phyloP scores from a whole-genome alignment of 2,797 vertebrate species.

The Cuniculus paca region DNA sequence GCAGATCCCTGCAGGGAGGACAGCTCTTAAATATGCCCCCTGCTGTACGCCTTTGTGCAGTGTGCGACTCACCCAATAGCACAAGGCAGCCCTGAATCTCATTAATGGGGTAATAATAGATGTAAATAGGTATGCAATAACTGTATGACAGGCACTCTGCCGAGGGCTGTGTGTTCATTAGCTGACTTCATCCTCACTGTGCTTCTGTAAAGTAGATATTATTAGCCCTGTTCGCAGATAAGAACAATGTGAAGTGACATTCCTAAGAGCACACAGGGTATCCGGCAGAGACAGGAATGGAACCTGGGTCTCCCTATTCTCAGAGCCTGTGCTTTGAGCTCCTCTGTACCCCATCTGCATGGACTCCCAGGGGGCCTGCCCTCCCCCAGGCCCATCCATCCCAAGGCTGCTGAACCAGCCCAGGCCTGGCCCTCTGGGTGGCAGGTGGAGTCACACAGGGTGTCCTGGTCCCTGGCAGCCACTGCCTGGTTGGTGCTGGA shows the following conservation, averaged over 20 bases:
- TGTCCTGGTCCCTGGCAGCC: background rate
- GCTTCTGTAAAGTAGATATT: background rate
- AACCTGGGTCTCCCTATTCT: background rate
- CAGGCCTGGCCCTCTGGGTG: background rate
- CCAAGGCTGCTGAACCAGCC: background rate
- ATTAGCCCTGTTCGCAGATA: background rate
- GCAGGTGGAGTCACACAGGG: background rate
- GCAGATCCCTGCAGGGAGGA: background rate
- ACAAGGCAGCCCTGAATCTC: background rate
- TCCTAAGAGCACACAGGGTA: background rate
- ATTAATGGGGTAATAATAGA: background rate
- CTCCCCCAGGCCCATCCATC: background rate
- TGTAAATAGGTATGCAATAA: background rate
- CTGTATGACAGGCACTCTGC: background rate
- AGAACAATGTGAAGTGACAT: rapidly evolving
- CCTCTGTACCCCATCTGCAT: rapidly evolving
- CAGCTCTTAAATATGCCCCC: background rate
- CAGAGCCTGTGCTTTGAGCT: background rate
- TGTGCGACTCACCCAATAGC: background rate
- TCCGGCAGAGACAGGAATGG: background rate
- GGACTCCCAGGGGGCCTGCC: rapidly evolving
- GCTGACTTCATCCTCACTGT: background rate
- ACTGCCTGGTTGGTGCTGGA: background rate
- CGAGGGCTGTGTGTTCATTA: background rate
- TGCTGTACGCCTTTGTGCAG: background rate